These are phyloP conservation scores for Dryocosmus kuriphilus DNA, from an alignment of 2,888 invertebrate species.

Conservation along the genomic window DNA sequence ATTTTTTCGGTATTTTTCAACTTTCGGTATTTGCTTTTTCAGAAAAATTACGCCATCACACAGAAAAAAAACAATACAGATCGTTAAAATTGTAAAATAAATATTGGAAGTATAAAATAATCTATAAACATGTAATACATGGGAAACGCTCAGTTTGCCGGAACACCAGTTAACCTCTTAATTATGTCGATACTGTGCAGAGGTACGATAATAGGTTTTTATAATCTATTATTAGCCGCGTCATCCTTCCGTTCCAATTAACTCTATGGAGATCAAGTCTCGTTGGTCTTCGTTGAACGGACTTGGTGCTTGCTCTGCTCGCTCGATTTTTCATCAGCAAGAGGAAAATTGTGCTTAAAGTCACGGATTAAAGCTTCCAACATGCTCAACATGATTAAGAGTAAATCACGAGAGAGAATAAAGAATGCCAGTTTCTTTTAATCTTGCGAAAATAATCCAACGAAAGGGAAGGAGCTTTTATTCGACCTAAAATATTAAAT, in stretches of 20 bases:
- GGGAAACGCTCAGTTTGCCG: background rate
- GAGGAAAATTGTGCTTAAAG: constrained; percentile 24
- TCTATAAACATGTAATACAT: background rate
- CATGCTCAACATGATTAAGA: constrained; percentile 7
- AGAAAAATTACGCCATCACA: no score
- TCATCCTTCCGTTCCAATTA: constrained; percentile 63
- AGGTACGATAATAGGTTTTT: constrained; percentile 55
- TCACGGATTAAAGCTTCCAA: background rate
- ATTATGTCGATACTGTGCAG: constrained; percentile 29
- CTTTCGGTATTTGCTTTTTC: no score
- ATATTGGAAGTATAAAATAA: background rate
- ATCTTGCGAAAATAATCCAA: background rate
- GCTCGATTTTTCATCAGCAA: constrained; percentile 44
- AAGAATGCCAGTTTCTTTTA: background rate
- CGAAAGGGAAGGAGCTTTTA: background rate
- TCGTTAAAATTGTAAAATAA: background rate
- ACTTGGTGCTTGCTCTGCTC: constrained; percentile 47
- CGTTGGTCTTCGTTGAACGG: constrained; percentile 43
- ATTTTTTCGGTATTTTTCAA: no score
- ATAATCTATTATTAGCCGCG: constrained; percentile 64
- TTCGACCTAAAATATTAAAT: background rate
- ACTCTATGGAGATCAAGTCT: constrained; percentile 51
- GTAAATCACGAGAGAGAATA: constrained; percentile 9
- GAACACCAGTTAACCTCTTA: constrained; percentile 24
- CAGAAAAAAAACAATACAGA: no score